Evolutionary conservation across 64 coral and sea anemone genomes (phyloP), one percentile per base, ranked within the genome.

Genomic region (Orbicella faveolata): DNA sequence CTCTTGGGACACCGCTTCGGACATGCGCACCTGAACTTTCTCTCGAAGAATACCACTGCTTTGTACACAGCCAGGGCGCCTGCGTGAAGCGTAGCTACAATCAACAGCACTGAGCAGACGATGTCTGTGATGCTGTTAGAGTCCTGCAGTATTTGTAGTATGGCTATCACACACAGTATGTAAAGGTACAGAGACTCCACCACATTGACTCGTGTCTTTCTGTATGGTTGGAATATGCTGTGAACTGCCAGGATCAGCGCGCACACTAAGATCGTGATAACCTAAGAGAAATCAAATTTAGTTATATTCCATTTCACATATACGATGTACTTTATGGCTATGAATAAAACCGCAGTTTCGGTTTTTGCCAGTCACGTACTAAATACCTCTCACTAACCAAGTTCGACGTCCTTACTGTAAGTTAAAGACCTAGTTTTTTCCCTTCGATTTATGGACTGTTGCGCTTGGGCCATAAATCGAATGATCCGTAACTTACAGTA

Each of bases 191-290:
- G 36, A 1, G 90, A 78, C 36, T 92, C 90, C 14, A 86, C 66
- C n/a, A 92, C 83, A 57, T 92, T 92, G 33, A 86, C 86, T 52
- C 63, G 30, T 33, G 77, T 73, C 20, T 77, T 72, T 51, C 34
- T 87, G 83, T 92, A 92, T 15, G 90, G 90, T 8, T 92, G 90
- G 19, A 92, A 76, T n/a, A 72, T 87, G 63, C 78, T 67, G 67
- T 92, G 90, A 19, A 87, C 4, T 7, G 83, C 52, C 6, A 92
- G 75, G 34, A 87, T 63, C 7, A 92, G 30, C 3, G 55, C 17
- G 52, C 75, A 87, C 65, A 87, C 79, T 0, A 92, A 59, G 9
- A 87, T 87, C 63, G 86, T 87, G 74, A 84, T 52, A 8, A 92
- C 64, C 90, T 92, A 34, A 66, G 78, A 87, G 17, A 69, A 77